A percentile compares a stretch with the other conserved stretches of the same genome.
phyloP scores from a whole-genome alignment of 2,888 invertebrate species.

The Rotaria macrura region DNA sequence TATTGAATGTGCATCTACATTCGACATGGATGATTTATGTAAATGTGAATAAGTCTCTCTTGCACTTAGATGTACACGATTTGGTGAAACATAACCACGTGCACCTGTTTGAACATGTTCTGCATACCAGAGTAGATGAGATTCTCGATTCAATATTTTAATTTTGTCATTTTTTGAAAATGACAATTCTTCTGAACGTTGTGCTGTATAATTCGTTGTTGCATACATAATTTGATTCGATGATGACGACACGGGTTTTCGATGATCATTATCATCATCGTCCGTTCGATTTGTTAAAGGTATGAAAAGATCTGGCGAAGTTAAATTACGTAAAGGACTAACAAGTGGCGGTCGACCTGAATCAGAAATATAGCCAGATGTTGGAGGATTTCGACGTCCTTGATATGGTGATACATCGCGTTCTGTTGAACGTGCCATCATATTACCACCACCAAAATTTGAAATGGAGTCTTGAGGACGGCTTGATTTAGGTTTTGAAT shows the following conservation, averaged over 20 bases:
- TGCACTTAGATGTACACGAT: neutral
- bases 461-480: neutral
- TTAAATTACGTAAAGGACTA: constrained; percentile 13
- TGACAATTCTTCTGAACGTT: neutral
- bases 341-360: neutral
- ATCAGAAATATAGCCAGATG: constrained; percentile 1
- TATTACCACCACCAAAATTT: neutral
- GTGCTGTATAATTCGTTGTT: neutral
- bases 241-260: neutral
- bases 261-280: neutral
- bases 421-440: neutral
- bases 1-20: neutral
- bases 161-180: constrained; percentile 18
- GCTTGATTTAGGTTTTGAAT: neutral
- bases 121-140: neutral
- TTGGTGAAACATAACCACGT: constrained; percentile 10
- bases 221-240: neutral
- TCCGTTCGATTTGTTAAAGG: neutral
- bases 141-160: neutral
- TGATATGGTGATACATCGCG: neutral
- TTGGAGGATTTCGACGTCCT: neutral
- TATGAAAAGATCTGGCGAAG: neutral
- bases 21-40: neutral
- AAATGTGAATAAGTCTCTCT: neutral
- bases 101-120: neutral